Evolutionary conservation across 1,140 invertebrate species (phyloP), one percentile per base, ranked within the genome.

Genomic region (Chironomus tepperi): DNA sequence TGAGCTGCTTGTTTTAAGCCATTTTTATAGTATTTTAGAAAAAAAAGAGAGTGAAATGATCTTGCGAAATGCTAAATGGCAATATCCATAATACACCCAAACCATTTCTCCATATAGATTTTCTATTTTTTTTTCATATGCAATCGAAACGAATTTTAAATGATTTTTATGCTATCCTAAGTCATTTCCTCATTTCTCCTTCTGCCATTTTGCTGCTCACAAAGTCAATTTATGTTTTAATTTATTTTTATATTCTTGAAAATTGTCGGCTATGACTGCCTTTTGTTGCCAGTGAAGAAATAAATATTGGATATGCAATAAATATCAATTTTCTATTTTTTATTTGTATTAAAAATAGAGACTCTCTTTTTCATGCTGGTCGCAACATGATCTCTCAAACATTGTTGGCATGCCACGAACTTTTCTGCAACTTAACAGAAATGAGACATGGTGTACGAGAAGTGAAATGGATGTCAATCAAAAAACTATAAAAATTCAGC

Each of bases 161-260:
- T 57, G 47, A 57, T 57, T 57, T 57, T 57, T 57, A 57, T 57
- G 47, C 47, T 57, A 12, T 57, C 47, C 47, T 57, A 57, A 57
- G 47, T n/a, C 10, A 57, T 57, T 57, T 57, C 47, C 47, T 57
- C 47, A 57, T 57, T 57, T 57, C 47, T 57, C 47, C 12, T n/a
- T n/a, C 47, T 57, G n/a, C 47, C 47, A 5, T 34, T 34, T 34
- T 5, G 24, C 5, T 34, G 24, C 5, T 34, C 2, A 5, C 24
- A 57, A 57, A 57, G 47, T 57, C 47, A 57, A 57, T 57, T 57
- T 57, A 57, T 57, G 47, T 57, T 57, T 57, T 57, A 57, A 57
- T 57, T 57, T 57, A 57, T 57, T 57, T 57, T 57, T 57, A 57
- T 57, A 12, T 15, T 57, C n/a, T 57, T 57, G 24, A 57, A 57